Evolutionary conservation across 2,888 invertebrate species (phyloP), one percentile per base, ranked within the genome.

Genomic region (Epinotia bilunana): DNA sequence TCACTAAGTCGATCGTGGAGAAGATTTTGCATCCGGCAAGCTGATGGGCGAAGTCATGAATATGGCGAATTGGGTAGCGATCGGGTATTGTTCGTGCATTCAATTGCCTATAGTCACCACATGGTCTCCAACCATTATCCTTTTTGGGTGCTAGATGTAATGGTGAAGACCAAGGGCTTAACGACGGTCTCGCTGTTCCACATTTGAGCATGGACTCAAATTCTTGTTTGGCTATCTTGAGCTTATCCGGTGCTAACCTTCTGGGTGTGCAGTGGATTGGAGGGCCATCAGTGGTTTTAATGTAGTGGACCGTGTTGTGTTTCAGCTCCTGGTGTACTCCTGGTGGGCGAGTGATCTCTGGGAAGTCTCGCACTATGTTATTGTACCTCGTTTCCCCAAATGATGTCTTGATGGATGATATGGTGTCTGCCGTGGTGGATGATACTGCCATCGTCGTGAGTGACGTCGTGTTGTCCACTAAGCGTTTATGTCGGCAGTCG

Each of bases 291-390:
- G 65, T 49, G 2, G 65, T 65, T 9, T 53, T 49, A 23, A 65
- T 65, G 53, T 53, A 53, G 28, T 65, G 65, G 1, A 65, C 65
- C 28, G 65, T 65, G 49, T 53, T 28, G 49, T 65, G 65, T 28
- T 65, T 65, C 1, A 53, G 20, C 49, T 53, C 65, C 49, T 49
- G 23, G 28, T 65, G 13, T 23, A 43, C 20, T 9, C 53, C 65
- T 1, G 49, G 23, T 9, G 65, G 65, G 16, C 53, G 65, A 13
- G 65, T 65, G 53, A 65, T 65, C 23, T 65, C 65, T 23, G 65
- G 65, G 39, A 39, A 39, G 39, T 39, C 39, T 39, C 39, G 39
- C 39, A 39, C 9, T 1, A 39, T 39, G 39, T 49, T 23, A 13
- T 65, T 23, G 28, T 65, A 65, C 28, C 7, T 53, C 2, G 65